Evolutionary conservation across 2,113 vertebrate genomes (phyloP).

Genomic region (Smithornis capensis): DNA sequence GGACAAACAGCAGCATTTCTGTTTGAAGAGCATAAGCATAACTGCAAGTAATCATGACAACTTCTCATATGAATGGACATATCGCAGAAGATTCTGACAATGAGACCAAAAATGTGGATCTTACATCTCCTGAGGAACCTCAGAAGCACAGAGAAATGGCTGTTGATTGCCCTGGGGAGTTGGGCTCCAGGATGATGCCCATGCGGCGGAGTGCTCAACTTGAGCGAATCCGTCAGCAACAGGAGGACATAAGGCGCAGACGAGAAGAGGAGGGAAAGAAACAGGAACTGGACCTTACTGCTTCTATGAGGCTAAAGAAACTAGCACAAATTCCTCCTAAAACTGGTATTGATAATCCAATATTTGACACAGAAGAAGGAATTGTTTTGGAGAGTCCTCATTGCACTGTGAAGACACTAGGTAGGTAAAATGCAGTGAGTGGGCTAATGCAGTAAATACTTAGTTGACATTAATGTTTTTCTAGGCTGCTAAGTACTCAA

Average conservation of each 20-base stretch:
- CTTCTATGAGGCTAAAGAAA: slow-evolving; percentile 90
- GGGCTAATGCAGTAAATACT: not conserved
- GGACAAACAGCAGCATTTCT: slow-evolving; percentile 60
- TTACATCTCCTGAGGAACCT: slow-evolving; percentile 74
- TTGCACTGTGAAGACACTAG: slow-evolving; percentile 76
- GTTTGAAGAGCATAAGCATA: slow-evolving; percentile 57
- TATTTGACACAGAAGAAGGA: slow-evolving; percentile 88
- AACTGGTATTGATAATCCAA: slow-evolving; percentile 93
- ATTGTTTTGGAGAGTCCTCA: slow-evolving; percentile 77
- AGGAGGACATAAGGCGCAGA: slow-evolving; percentile 88
- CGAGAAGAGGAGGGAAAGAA: slow-evolving; percentile 84
- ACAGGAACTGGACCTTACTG: slow-evolving; percentile 87
- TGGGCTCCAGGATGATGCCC: slow-evolving; percentile 89
- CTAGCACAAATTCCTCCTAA: slow-evolving; percentile 89
- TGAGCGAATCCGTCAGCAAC: slow-evolving; percentile 87
- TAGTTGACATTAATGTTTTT: not conserved
- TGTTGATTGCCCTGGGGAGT: slow-evolving; percentile 92
- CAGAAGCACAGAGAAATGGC: slow-evolving; percentile 87
- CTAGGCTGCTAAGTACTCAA: not conserved
- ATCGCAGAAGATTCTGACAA: slow-evolving; percentile 84
- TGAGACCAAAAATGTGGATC: slow-evolving; percentile 79
- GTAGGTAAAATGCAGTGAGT: slow-evolving; percentile 61
- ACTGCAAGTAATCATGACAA: slow-evolving; percentile 82
- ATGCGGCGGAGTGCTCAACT: slow-evolving; percentile 82
- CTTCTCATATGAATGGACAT: slow-evolving; percentile 90